Conservation (phyloP, 2,888 invertebrate genomes). For the Seira musarum region DNA sequence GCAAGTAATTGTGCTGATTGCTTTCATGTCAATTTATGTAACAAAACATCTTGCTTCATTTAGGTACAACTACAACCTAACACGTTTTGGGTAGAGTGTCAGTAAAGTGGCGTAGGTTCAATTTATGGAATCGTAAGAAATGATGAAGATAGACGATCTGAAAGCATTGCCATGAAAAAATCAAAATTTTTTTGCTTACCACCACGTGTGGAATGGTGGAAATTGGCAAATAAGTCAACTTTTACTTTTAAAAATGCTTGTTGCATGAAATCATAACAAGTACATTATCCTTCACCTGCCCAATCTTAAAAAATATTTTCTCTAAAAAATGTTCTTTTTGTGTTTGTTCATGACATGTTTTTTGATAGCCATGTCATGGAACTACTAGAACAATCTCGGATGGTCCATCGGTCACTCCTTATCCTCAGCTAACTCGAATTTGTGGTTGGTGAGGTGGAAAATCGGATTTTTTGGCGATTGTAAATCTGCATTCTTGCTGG, state of each 20-base stretch:
- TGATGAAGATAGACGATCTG: no score
- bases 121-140: not conserved
- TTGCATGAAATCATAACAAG: not conserved
- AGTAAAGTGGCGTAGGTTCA: not conserved
- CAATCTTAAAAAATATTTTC: no score
- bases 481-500: no score
- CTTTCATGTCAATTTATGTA: constrained; percentile 3
- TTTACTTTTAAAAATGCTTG: not conserved
- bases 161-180: not conserved
- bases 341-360: no score
- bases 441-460: no score
- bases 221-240: not conserved
- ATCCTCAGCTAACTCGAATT: no score
- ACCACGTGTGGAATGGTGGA: not conserved
- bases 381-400: no score
- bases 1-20: not conserved
- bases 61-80: not conserved
- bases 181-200: not conserved
- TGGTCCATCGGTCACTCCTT: no score
- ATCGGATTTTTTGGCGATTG: no score
- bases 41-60: not conserved
- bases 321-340: no score
- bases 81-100: not conserved
- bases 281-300: not conserved
- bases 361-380: no score